Evolutionary conservation across 1,140 invertebrate genomes (phyloP).

Genomic region (Micrasema longulum): DNA sequence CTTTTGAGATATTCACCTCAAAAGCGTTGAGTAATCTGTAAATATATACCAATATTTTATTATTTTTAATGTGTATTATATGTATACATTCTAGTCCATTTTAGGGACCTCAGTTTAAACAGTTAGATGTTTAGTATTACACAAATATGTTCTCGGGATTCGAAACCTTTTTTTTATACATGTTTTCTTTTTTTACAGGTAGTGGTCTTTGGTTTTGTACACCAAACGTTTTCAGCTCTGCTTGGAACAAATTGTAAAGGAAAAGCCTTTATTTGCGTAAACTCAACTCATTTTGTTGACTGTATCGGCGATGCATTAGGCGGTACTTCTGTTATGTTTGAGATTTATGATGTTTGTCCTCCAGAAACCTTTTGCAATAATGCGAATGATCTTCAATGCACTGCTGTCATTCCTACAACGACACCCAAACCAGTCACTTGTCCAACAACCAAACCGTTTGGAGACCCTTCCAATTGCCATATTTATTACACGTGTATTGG

Average conservation of each 20-base stretch:
- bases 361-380: background rate
- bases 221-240: no score
- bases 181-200: no score
- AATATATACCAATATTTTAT: no score
- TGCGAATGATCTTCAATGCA: background rate
- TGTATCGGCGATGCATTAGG: background rate
- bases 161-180: no score
- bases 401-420: background rate
- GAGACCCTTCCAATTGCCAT: slow-evolving; percentile 22
- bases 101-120: no score
- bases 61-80: no score
- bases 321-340: background rate
- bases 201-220: no score
- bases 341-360: background rate
- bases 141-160: no score
- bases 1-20: no score
- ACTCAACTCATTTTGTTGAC: background rate
- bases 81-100: no score
- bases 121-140: no score
- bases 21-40: no score
- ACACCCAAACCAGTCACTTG: slow-evolving; percentile 6
- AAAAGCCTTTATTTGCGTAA: background rate
- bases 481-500: slow-evolving; percentile 20
- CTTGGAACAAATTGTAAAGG: background rate
- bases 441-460: slow-evolving; percentile 11